These are phyloP conservation scores for Xiphophorus maculatus DNA, from an alignment of 2,113 vertebrate species.

Conservation along the genomic window DNA sequence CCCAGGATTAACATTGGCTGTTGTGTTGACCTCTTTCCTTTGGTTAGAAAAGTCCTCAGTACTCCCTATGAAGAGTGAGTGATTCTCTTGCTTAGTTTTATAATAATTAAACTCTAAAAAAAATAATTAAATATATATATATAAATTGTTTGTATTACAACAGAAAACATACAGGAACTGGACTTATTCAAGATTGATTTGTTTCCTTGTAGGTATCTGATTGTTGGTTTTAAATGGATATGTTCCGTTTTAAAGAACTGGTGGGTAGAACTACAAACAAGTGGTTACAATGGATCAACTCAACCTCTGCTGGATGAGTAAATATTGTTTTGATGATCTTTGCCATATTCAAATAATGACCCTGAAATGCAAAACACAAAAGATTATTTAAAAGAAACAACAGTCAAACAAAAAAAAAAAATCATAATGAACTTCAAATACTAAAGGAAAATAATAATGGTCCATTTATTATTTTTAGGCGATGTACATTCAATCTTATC, in stretches of 20 bases:
- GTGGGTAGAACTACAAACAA: conserved; percentile 85
- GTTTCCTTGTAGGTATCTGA: conserved; percentile 84
- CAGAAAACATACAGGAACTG: neutral
- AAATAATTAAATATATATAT: too few relatives aligned
- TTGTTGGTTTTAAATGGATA: conserved; percentile 90
- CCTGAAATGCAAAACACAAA: neutral
- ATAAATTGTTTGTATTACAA: neutral
- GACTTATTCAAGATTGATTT: neutral
- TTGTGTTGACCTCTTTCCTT: conserved; percentile 92
- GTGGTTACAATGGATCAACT: conserved; percentile 78
- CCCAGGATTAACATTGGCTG: conserved; percentile 86
- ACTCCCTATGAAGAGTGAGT: conserved; percentile 94
- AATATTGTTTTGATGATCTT: conserved; percentile 3
- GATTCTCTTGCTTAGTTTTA: neutral
- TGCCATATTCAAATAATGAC: neutral
- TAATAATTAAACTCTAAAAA: neutral
- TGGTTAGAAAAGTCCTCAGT: conserved; percentile 87
- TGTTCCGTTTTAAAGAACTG: conserved; percentile 90
- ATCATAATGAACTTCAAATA: too few relatives aligned
- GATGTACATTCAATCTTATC: too few relatives aligned
- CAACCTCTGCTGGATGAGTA: conserved; percentile 60
- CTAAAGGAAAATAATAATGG: too few relatives aligned
- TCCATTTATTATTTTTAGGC: too few relatives aligned
- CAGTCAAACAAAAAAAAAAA: too few relatives aligned
- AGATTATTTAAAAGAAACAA: neutral